These are phyloP conservation scores for Alligator sinensis DNA, from an alignment of 2,113 vertebrate genomes.

Conservation along the genomic window DNA sequence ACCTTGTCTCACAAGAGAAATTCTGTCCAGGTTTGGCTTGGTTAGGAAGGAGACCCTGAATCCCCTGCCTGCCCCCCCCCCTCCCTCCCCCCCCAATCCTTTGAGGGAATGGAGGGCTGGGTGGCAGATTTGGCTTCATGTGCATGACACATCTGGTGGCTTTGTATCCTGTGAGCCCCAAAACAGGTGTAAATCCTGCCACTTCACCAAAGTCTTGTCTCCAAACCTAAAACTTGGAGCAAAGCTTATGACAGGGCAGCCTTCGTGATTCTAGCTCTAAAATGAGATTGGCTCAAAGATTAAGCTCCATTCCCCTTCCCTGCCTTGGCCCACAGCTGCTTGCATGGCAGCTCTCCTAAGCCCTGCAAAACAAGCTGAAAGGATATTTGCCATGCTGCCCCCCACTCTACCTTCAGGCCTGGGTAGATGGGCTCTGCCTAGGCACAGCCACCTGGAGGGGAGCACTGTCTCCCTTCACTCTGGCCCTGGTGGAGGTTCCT, in stretches of 20 bases:
- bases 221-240: neutral
- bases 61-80: neutral
- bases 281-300: neutral
- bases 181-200: neutral
- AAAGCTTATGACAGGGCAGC: neutral
- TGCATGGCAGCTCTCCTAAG: neutral
- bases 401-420: too few species aligned
- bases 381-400: neutral
- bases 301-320: neutral
- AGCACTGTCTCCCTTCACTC: neutral
- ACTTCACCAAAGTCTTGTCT: accelerated
- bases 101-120: neutral
- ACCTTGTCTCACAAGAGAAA: neutral
- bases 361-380: too few species aligned
- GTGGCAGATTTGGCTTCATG: neutral
- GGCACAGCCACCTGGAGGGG: neutral
- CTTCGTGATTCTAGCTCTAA: neutral
- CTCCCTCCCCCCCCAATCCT: neutral
- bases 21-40: neutral
- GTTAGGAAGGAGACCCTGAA: too few species aligned
- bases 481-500: neutral
- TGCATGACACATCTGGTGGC: neutral
- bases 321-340: neutral
- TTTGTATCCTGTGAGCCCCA: neutral
- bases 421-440: neutral